phyloP scores from a whole-genome alignment of 2,113 vertebrate species.

The Poecile atricapillus region DNA sequence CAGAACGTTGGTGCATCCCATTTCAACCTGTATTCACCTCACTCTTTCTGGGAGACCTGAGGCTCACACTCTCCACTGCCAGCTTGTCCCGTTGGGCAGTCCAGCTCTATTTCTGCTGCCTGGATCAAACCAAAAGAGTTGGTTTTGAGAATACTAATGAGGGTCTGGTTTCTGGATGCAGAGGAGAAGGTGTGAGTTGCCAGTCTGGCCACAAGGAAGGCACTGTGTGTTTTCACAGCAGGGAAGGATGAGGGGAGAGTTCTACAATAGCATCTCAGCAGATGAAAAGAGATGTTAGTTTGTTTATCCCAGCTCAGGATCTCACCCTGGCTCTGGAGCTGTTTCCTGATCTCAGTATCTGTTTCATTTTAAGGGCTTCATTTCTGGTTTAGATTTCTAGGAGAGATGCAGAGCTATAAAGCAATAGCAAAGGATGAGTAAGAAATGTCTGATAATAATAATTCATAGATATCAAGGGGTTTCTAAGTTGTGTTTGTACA shows the following conservation, averaged over 20 bases:
- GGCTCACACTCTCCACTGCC: neutral
- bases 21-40: neutral
- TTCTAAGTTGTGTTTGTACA: neutral
- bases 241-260: neutral
- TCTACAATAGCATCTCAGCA: neutral
- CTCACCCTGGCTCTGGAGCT: neutral
- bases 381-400: neutral
- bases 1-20: neutral
- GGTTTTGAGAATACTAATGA: neutral
- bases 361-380: neutral
- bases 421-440: neutral
- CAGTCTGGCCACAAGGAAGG: neutral
- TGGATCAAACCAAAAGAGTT: neutral
- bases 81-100: neutral
- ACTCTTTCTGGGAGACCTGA: neutral
- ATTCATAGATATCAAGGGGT: neutral
- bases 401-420: neutral
- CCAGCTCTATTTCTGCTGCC: neutral
- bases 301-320: neutral
- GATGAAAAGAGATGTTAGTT: neutral
- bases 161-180: neutral
- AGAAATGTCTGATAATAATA: neutral
- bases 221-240: neutral
- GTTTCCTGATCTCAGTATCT: neutral
- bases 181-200: neutral